Conservation (phyloP, 2,888 invertebrate genomes). For the Pseudococcus longispinus region DNA sequence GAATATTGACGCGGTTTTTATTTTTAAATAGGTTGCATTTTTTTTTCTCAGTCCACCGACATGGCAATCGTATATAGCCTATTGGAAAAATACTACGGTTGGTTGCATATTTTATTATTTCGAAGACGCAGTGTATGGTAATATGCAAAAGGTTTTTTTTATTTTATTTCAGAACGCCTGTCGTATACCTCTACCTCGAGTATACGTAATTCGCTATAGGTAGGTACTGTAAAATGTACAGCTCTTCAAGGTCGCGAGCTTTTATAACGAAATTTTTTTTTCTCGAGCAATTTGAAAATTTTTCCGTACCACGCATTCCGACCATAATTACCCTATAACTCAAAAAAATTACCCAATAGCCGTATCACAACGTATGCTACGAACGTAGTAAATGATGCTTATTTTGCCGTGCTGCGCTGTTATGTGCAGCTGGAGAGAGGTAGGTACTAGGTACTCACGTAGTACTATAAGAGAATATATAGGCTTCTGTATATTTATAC, state of each 20-base stretch:
- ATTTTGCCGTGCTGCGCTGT: background rate
- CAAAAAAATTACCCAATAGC: slow-evolving; percentile 20
- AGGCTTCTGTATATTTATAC: slow-evolving; percentile 14
- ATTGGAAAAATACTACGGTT: background rate
- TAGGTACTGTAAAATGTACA: background rate
- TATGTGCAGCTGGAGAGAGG: background rate
- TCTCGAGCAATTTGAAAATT: slow-evolving; percentile 17
- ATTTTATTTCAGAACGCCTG: background rate
- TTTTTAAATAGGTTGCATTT: background rate
- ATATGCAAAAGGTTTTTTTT: slow-evolving; percentile 13
- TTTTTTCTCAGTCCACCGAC: background rate
- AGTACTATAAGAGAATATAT: background rate
- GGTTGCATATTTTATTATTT: background rate
- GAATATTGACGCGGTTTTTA: background rate
- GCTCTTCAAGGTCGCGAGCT: slow-evolving; percentile 1
- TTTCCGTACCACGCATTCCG: slow-evolving; percentile 9
- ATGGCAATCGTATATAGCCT: background rate
- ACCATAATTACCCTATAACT: slow-evolving; percentile 32
- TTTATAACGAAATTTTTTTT: slow-evolving; percentile 14
- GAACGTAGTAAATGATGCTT: slow-evolving; percentile 5
- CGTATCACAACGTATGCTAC: background rate
- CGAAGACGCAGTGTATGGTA: background rate
- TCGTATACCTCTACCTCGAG: background rate
- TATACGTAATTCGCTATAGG: background rate
- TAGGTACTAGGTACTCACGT: slow-evolving; percentile 6